These are phyloP conservation scores for Cyphomyrus plagiostoma DNA, from an alignment of 2,113 vertebrate genomes.

Conservation along the genomic window DNA sequence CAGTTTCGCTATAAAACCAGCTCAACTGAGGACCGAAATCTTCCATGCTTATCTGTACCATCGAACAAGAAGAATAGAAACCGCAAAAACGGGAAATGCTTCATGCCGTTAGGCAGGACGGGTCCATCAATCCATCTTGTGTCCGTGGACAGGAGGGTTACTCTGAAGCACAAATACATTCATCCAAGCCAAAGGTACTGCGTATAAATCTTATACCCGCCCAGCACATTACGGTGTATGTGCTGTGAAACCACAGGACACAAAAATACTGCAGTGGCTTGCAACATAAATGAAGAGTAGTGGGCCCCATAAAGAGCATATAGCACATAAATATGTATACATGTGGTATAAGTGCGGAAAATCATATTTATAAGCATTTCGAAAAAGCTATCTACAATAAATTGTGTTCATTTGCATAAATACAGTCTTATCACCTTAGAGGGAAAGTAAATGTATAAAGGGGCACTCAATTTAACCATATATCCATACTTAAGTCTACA, in stretches of 20 bases:
- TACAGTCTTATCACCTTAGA: slow-evolving; percentile 16
- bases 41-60: background rate
- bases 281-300: slow-evolving; percentile 23
- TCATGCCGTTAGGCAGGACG: background rate
- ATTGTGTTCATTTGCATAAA: slow-evolving; percentile 23
- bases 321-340: slow-evolving; percentile 18
- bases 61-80: background rate
- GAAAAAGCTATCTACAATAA: slow-evolving; percentile 24
- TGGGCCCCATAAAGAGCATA: slow-evolving; percentile 15
- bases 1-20: background rate
- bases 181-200: slow-evolving; percentile 3
- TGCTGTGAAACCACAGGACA: slow-evolving; percentile 6
- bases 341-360: slow-evolving; percentile 10
- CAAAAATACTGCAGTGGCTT: slow-evolving; percentile 23
- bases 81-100: background rate
- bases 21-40: background rate
- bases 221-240: slow-evolving; percentile 5
- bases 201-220: background rate
- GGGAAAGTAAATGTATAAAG: slow-evolving; percentile 19
- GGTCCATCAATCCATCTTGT: background rate
- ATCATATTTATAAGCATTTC: slow-evolving; percentile 24
- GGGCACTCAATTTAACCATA: background rate
- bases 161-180: background rate
- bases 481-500: slow-evolving; percentile 16
- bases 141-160: background rate